phyloP scores from a whole-genome alignment of 2,797 vertebrate genomes.

The Discoglossus pictus region DNA sequence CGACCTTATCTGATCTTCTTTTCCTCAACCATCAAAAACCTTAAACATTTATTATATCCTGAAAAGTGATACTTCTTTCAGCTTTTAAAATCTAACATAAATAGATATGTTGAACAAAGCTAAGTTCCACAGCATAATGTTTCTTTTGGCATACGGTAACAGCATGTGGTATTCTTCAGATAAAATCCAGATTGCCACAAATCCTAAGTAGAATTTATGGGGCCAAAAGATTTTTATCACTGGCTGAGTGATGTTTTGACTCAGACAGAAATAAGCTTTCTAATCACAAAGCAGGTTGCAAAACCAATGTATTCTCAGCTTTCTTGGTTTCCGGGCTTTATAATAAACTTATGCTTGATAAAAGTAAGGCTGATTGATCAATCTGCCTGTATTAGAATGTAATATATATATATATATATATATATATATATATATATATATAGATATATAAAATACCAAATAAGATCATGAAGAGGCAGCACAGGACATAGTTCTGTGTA shows the following conservation, averaged over 20 bases:
- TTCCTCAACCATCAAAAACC: slow-evolving; percentile 20
- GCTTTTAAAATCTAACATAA: slow-evolving; percentile 37
- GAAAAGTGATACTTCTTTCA: slow-evolving; percentile 37
- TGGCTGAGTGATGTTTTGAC: slow-evolving; percentile 45
- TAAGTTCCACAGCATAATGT: slow-evolving; percentile 37
- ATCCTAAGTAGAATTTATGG: slow-evolving; percentile 41
- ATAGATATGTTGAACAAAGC: slow-evolving; percentile 46
- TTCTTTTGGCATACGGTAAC: slow-evolving; percentile 42
- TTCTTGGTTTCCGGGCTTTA: slow-evolving; percentile 14
- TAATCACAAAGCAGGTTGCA: neutral
- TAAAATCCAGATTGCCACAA: slow-evolving; percentile 48
- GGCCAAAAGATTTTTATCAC: slow-evolving; percentile 50
- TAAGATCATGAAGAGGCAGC: too few species aligned
- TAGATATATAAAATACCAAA: too few species aligned
- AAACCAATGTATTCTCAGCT: slow-evolving; percentile 22
- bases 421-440: too few species aligned
- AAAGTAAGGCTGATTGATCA: too few species aligned
- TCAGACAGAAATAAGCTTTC: slow-evolving; percentile 31
- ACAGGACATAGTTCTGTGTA: too few species aligned
- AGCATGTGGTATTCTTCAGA: slow-evolving; percentile 49
- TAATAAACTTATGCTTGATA: too few species aligned
- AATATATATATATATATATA: too few species aligned
- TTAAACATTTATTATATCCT: slow-evolving; percentile 45
- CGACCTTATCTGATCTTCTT: slow-evolving; percentile 41
- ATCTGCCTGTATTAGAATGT: too few species aligned